Evolutionary conservation across 1,140 invertebrate species (phyloP), one percentile per base, ranked within the genome.

Genomic region (Thaumetopoea pityocampa): DNA sequence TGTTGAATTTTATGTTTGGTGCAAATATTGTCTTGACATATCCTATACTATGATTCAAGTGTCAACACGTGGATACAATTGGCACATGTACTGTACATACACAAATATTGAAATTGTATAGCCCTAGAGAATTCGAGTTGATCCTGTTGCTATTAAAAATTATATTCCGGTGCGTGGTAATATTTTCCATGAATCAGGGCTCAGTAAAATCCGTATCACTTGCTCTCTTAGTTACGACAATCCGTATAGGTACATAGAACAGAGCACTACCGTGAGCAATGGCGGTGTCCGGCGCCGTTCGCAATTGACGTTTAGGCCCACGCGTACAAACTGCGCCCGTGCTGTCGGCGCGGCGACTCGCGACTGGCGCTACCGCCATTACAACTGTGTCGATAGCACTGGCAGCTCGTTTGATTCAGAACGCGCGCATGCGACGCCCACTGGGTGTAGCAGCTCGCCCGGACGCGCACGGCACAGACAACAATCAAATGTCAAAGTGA

Each of bases 251-350:
- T n/a, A n/a, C n/a, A n/a, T 40, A 35, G 44, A 48, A 45, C 54
- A 60, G 59, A 65, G 51, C 69, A 67, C 70, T 67, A 61, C 71
- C 71, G 66, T 82, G 74, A 82, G 78, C 76, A 82, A 77, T 73
- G 73, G 61, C 69, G 65, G 56, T 60, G 51, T 64, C 24, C 46
- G 68, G 71, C 71, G 78, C 64, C 68, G 63, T 71, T 52, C 59
- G 53, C 67, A 82, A 83, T 83, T 83, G 79, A 83, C 79, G 70
- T 71, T 78, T 77, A 80, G 79, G 79, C 79, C 79, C 68, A 73
- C 67, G 69, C 69, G 66, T 61, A 51, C 47, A 59, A 50, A 57
- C 44, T 30, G 29, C 44, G 40, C 51, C 50, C 51, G 59, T 59
- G 59, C n/a, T n/a, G n/a, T n/a, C n/a, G n/a, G n/a, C 57, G 48